Evolutionary conservation across 2,888 invertebrate genomes (phyloP).

Genomic region (Phalera bucephala): DNA sequence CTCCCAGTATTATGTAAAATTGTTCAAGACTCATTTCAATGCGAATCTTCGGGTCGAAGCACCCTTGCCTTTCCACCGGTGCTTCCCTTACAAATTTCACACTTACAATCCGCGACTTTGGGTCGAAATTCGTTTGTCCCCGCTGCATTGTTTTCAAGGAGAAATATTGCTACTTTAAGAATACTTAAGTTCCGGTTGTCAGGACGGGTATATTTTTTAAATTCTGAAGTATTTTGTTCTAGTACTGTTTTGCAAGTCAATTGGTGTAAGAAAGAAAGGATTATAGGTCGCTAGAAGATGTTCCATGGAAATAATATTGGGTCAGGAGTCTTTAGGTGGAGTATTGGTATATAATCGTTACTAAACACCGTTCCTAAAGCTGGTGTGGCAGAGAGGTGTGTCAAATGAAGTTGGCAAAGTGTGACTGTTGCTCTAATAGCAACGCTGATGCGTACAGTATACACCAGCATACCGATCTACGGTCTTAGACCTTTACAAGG

Average conservation of each 20-base stretch:
- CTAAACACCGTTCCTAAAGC: too few relatives aligned
- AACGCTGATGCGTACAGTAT: too few relatives aligned
- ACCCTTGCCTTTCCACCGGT: slow-evolving; percentile 21
- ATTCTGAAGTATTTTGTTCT: slow-evolving; percentile 11
- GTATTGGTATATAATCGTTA: too few relatives aligned
- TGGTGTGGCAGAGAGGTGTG: too few relatives aligned
- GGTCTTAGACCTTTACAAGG: too few relatives aligned
- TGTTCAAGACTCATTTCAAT: slow-evolving; percentile 34
- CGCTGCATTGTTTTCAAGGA: slow-evolving; percentile 3
- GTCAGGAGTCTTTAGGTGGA: not conserved
- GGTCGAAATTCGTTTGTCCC: slow-evolving; percentile 5
- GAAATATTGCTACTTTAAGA: slow-evolving; percentile 25
- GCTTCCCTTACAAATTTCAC: slow-evolving; percentile 7
- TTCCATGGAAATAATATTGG: too few relatives aligned
- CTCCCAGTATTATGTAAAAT: slow-evolving; percentile 29
- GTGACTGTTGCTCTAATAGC: too few relatives aligned
- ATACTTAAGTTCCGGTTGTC: slow-evolving; percentile 13
- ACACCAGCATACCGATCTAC: too few relatives aligned
- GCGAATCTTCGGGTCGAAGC: slow-evolving; percentile 21
- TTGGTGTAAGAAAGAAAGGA: slow-evolving; percentile 6
- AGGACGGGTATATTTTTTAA: slow-evolving; percentile 23
- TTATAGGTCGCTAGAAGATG: not conserved
- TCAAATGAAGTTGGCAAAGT: too few relatives aligned
- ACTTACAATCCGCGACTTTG: slow-evolving; percentile 3
- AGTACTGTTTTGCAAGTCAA: slow-evolving; percentile 1